These are phyloP conservation scores for Neoscelio sp. DNA, from an alignment of 2,888 invertebrate species.

Conservation along the genomic window DNA sequence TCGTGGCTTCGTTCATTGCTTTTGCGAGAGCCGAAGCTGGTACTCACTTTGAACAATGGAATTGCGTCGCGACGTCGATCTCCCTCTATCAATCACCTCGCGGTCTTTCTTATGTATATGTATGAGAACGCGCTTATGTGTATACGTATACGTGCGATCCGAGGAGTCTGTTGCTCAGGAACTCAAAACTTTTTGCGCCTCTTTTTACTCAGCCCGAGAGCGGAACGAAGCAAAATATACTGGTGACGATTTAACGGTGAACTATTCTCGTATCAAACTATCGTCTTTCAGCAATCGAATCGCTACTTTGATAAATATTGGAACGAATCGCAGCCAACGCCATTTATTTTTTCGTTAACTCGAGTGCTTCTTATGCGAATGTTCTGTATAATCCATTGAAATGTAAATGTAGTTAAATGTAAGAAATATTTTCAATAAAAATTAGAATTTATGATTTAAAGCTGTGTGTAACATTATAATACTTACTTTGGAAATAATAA, in stretches of 20 bases:
- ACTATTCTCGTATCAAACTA: conserved; percentile 59
- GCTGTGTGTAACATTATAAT: too few relatives aligned
- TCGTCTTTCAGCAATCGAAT: conserved; percentile 40
- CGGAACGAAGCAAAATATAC: conserved; percentile 66
- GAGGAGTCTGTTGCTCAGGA: conserved; percentile 45
- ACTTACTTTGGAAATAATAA: too few relatives aligned
- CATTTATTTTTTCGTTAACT: conserved; percentile 61
- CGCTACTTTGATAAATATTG: conserved; percentile 62
- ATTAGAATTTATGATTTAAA: too few relatives aligned
- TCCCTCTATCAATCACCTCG: conserved; percentile 81
- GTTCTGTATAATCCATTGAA: conserved; percentile 21
- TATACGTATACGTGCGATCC: conserved; percentile 48
- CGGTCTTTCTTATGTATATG: conserved; percentile 56
- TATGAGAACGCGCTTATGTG: conserved; percentile 41
- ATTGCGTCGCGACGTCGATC: conserved; percentile 81
- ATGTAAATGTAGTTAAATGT: conserved; percentile 40
- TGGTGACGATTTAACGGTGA: conserved; percentile 67
- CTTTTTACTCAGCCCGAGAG: conserved; percentile 59
- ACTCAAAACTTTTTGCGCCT: conserved; percentile 67
- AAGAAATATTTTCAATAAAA: conserved; percentile 16
- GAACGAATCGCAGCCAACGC: conserved; percentile 56
- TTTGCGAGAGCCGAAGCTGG: conserved; percentile 70
- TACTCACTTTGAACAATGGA: conserved; percentile 81
- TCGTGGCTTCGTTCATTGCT: conserved; percentile 75
- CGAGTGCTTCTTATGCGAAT: conserved; percentile 28